Evolutionary conservation across 37 sponge, comb jelly and placozoan genomes (phyloP).

Genomic region (Ephydatia muelleri): DNA sequence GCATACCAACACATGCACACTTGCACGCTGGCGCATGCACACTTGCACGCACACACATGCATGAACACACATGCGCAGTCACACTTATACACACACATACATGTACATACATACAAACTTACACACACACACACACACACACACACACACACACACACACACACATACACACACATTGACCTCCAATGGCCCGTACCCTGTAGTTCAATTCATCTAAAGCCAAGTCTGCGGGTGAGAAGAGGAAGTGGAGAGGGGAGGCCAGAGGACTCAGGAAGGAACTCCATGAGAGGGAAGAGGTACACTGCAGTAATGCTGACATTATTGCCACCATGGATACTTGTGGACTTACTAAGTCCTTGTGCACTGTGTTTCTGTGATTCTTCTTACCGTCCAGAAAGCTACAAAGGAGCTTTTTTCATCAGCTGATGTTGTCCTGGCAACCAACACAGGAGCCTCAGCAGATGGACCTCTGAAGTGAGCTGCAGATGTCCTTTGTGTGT

Average conservation of each 20-base stretch:
- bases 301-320: neutral
- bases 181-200: neutral
- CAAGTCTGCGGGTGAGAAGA: constrained; percentile 26
- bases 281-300: constrained; percentile 76
- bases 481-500: neutral
- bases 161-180: constrained; percentile 14
- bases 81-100: constrained; percentile 3
- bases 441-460: constrained; percentile 74
- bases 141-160: constrained; percentile 32
- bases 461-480: constrained; percentile 81
- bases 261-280: constrained; percentile 81
- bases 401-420: constrained; percentile 56
- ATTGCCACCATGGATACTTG: neutral
- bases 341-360: neutral
- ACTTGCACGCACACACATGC: neutral
- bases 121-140: constrained; percentile 15
- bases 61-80: constrained; percentile 4
- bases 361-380: neutral
- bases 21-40: no score
- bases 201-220: constrained; percentile 4
- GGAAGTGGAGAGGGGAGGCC: constrained; percentile 59
- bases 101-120: neutral
- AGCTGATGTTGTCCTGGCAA: constrained; percentile 84
- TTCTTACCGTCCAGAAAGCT: constrained; percentile 40
- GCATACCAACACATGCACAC: neutral